A percentile compares a stretch with the other conserved stretches of the same genome.
These are phyloP conservation scores for Acanthoscelides obtectus DNA, from an alignment of 2,888 invertebrate species.

Conservation along the genomic window DNA sequence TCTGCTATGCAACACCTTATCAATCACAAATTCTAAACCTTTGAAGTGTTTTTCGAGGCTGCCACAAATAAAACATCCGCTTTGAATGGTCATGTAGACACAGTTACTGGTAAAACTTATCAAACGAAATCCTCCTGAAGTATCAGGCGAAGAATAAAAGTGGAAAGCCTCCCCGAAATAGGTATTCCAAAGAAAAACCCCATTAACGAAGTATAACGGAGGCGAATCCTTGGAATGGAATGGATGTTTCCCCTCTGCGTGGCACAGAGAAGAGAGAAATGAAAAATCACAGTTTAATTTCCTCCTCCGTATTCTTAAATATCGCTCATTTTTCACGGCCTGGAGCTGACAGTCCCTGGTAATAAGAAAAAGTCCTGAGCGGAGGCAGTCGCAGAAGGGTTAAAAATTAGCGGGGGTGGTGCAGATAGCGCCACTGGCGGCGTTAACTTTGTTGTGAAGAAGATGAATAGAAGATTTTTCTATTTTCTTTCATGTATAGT, in stretches of 20 bases:
- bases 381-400: slow-evolving; percentile 9
- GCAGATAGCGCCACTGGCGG: too few species aligned
- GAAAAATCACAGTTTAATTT: slow-evolving; percentile 39
- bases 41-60: too few species aligned
- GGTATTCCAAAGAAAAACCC: neutral
- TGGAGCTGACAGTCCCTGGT: slow-evolving; percentile 37
- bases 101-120: too few species aligned
- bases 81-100: too few species aligned
- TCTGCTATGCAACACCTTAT: too few species aligned
- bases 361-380: slow-evolving; percentile 25
- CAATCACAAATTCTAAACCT: too few species aligned
- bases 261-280: slow-evolving; percentile 14
- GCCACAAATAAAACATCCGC: too few species aligned
- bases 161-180: neutral
- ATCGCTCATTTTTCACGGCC: slow-evolving; percentile 39
- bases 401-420: slow-evolving; percentile 6
- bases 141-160: neutral
- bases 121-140: neutral
- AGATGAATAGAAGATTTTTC: too few species aligned
- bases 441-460: too few species aligned
- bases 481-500: too few species aligned
- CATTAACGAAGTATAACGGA: neutral
- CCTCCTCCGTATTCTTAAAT: slow-evolving; percentile 37
- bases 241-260: neutral
- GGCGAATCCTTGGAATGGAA: neutral